A percentile compares a stretch with the other conserved stretches of the same genome.
Evolutionary conservation across 2,888 invertebrate species (phyloP).

Genomic region (Seladonia tumulorum): DNA sequence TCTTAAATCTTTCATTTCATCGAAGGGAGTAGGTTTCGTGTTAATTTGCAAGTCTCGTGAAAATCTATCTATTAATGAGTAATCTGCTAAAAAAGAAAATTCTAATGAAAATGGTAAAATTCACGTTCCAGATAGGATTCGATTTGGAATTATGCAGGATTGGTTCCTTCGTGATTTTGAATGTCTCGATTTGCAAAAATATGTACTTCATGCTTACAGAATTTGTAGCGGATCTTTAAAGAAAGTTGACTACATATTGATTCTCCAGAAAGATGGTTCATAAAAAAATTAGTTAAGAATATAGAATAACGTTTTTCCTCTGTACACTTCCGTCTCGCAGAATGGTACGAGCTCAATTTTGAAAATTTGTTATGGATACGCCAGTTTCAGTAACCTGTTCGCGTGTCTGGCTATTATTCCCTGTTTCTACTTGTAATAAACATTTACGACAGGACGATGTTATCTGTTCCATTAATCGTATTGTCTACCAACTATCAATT

Average conservation of each 20-base stretch:
- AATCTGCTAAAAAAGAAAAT: not conserved
- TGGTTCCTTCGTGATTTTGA: not conserved
- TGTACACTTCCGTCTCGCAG: not conserved
- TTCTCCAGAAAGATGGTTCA: not conserved
- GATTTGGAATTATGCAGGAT: not conserved
- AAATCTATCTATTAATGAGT: not conserved
- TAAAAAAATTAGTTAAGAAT: not conserved
- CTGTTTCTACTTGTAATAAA: conserved; percentile 6
- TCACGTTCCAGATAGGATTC: not conserved
- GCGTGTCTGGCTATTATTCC: conserved; percentile 7
- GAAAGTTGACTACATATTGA: no score
- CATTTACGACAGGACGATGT: not conserved
- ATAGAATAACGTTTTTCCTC: not conserved
- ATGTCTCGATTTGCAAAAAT: no score
- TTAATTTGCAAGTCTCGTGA: not conserved
- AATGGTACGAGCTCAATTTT: not conserved
- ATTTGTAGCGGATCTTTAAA: no score
- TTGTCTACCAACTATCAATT: conserved; percentile 6
- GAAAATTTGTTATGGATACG: not conserved
- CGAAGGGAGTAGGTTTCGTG: not conserved
- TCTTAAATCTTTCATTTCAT: not conserved
- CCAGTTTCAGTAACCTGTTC: not conserved
- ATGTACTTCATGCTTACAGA: no score
- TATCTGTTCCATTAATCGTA: conserved; percentile 11
- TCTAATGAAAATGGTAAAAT: not conserved